Evolutionary conservation across 2,888 invertebrate species (phyloP), one percentile per base, ranked within the genome.

Genomic region (Acanthopleura granulata): DNA sequence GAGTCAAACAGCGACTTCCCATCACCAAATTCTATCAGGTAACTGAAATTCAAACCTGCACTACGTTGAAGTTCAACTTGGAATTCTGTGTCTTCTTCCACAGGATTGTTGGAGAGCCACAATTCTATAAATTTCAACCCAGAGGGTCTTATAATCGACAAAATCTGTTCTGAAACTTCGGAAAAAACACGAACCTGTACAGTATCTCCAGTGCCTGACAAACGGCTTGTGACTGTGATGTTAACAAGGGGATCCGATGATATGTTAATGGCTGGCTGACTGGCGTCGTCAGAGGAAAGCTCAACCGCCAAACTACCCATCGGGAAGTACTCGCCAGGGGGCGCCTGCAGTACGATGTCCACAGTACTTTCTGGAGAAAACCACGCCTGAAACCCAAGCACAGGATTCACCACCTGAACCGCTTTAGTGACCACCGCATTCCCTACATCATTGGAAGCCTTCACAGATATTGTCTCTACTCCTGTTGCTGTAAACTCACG

Each of bases 11-110:
- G 6, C 3, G 57, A n/a, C 12, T 66, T 70, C 0, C 78, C 81
- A 49, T 78, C 79, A 18, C 81, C 81, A 72, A 82, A 80, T 51
- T 74, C 74, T 57, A 79, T 78, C 6, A 73, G n/a, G 69, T 82
- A 82, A 30, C 73, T 75, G 29, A 79, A 75, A 62, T 81, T 78
- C 22, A 81, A 79, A 0, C 82, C 84, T 57, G 72, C 66, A 12
- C 62, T 66, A 25, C 25, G 18, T 27, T 16, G 15, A 6, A 66
- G 22, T 6, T 12, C 15, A 27, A 25, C 25, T 66, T 66, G 22
- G 15, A 66, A 22, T 27, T 66, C 27, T 16, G 6, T 6, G 18
- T 14, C 66, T 6, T 16, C 66, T 27, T 15, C 16, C 15, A 66
- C 66, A 27, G 29, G 16, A n/a, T 18, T 57, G 12, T 3, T 18